Evolutionary conservation across 2,888 invertebrate genomes (phyloP).

Genomic region (Drosophila imparisetae): DNA sequence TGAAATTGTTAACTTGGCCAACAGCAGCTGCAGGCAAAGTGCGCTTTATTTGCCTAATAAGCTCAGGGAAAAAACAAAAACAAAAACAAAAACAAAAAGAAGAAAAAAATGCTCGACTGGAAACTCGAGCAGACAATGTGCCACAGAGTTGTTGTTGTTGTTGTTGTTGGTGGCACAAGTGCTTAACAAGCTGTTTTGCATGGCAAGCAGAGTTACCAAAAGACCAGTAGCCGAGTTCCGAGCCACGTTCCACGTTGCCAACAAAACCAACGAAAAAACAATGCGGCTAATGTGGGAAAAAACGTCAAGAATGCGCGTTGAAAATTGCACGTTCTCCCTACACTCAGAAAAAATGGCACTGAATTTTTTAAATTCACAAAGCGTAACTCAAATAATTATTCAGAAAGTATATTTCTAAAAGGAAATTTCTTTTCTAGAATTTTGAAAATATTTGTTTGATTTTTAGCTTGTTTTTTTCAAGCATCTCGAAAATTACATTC

Average conservation of each 20-base stretch:
- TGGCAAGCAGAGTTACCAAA: slow-evolving; percentile 55
- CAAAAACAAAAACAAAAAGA: slow-evolving; percentile 9
- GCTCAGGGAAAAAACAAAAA: slow-evolving; percentile 30
- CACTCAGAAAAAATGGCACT: background rate
- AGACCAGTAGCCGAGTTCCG: slow-evolving; percentile 65
- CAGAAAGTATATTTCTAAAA: background rate
- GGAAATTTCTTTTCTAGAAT: background rate
- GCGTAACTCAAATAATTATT: no score
- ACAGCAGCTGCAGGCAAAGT: slow-evolving; percentile 10
- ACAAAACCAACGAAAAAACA: slow-evolving; percentile 47
- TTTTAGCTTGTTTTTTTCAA: no score
- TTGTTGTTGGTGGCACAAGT: slow-evolving; percentile 63
- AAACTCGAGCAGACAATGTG: slow-evolving; percentile 74
- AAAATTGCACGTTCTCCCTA: slow-evolving; percentile 56
- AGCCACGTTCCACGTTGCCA: slow-evolving; percentile 10
- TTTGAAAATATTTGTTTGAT: background rate
- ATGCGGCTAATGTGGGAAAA: slow-evolving; percentile 83
- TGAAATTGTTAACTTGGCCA: slow-evolving; percentile 65
- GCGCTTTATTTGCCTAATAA: slow-evolving; percentile 74
- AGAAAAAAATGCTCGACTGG: slow-evolving; percentile 1
- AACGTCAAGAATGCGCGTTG: slow-evolving; percentile 81
- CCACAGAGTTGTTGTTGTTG: slow-evolving; percentile 39
- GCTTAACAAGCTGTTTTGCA: slow-evolving; percentile 83
- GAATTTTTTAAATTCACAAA: background rate
- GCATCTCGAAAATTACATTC: no score